Percentiles rank a stretch among this genome's conserved stretches.
Evolutionary conservation across 1,140 invertebrate genomes (phyloP).

Genomic region (Drosophila tristis): DNA sequence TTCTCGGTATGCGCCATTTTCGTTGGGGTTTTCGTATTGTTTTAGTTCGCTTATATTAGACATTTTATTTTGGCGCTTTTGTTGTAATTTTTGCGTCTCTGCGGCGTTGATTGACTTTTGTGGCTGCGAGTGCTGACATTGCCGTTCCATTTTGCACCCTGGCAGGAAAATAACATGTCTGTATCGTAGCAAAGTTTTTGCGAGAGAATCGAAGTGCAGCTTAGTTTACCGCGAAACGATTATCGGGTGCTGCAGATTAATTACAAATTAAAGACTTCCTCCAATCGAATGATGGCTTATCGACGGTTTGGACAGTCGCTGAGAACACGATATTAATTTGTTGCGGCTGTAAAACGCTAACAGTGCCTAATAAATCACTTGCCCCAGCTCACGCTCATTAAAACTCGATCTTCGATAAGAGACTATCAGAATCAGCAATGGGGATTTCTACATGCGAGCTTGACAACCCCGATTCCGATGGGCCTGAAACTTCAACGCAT

Average conservation of each 20-base stretch:
- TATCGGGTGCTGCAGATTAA: background rate
- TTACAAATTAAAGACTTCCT: background rate
- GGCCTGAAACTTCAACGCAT: slow-evolving; percentile 9
- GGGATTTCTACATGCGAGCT: slow-evolving; percentile 24
- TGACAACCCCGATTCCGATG: slow-evolving; percentile 25
- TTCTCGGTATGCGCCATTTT: slow-evolving; percentile 44
- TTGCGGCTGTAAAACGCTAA: slow-evolving; percentile 30
- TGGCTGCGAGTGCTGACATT: background rate
- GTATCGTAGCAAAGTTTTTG: too few species aligned
- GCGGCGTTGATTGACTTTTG: background rate
- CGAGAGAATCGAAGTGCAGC: too few species aligned
- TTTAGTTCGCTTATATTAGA: slow-evolving; percentile 57
- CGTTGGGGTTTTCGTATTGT: slow-evolving; percentile 40
- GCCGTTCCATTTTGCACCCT: too few species aligned
- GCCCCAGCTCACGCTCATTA: slow-evolving; percentile 43
- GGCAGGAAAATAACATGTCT: too few species aligned
- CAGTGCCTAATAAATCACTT: slow-evolving; percentile 46
- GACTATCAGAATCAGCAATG: slow-evolving; percentile 9
- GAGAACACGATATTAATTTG: slow-evolving; percentile 31
- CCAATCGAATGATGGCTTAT: slow-evolving; percentile 12
- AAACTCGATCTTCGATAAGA: slow-evolving; percentile 56
- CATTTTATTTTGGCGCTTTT: slow-evolving; percentile 14
- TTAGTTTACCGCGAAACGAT: too few species aligned
- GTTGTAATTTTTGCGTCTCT: slow-evolving; percentile 11
- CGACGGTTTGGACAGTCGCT: slow-evolving; percentile 4